A percentile compares a stretch with the other conserved stretches of the same genome.
Evolutionary conservation across 2,888 invertebrate species (phyloP).

Genomic region (Polietes domitor): DNA sequence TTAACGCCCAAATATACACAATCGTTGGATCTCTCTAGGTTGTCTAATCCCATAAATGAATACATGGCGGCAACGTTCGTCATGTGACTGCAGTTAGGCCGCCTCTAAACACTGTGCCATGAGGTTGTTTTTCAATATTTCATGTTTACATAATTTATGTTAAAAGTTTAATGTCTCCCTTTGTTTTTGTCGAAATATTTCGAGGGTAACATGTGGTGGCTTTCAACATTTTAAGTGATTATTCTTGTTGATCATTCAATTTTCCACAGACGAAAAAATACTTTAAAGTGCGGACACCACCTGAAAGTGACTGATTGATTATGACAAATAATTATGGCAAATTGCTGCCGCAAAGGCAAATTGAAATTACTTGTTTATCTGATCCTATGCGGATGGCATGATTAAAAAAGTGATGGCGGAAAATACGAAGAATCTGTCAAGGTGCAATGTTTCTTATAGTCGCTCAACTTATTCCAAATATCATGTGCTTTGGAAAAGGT

Average conservation of each 20-base stretch:
- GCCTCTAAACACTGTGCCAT: slow-evolving; percentile 7
- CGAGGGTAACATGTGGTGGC: slow-evolving; percentile 47
- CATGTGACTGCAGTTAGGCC: too few relatives aligned
- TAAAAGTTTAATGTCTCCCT: slow-evolving; percentile 3
- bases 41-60: too few relatives aligned
- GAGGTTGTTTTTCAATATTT: slow-evolving; percentile 9
- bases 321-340: not conserved
- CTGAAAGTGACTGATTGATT: not conserved
- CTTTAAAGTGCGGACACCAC: not conserved
- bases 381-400: too few relatives aligned
- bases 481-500: too few relatives aligned
- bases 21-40: too few relatives aligned
- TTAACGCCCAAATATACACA: too few relatives aligned
- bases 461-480: too few relatives aligned
- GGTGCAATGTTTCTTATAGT: too few relatives aligned
- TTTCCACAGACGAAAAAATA: not conserved
- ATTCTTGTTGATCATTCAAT: slow-evolving; percentile 21
- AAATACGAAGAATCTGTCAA: too few relatives aligned
- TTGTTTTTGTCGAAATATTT: slow-evolving; percentile 14
- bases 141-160: slow-evolving; percentile 26
- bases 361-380: not conserved
- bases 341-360: not conserved
- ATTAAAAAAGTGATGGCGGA: too few relatives aligned
- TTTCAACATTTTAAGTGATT: slow-evolving; percentile 43
- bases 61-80: too few relatives aligned